These are phyloP conservation scores for Paedocypris micromegethes DNA, from an alignment of 2,797 vertebrate species.

Conservation along the genomic window DNA sequence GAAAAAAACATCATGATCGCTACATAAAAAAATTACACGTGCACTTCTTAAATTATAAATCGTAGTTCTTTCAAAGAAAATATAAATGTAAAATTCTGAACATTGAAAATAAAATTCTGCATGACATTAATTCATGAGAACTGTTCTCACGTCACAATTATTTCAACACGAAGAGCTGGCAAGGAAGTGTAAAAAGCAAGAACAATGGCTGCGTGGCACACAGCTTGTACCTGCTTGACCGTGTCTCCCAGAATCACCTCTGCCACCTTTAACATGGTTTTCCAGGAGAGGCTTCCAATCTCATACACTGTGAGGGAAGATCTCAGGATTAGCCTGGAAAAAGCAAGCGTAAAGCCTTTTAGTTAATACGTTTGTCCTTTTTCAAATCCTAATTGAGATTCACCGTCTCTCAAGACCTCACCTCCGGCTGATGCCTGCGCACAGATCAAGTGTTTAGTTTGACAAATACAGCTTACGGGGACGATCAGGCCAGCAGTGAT, in stretches of 20 bases:
- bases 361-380: slow-evolving; percentile 71
- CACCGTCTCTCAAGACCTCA: slow-evolving; percentile 63
- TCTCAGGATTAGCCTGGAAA: slow-evolving; percentile 61
- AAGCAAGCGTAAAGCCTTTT: slow-evolving; percentile 64
- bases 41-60: too few species aligned
- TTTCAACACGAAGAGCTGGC: not conserved
- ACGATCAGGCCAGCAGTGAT: slow-evolving; percentile 57
- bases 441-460: slow-evolving; percentile 80
- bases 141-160: too few species aligned
- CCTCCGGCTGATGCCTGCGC: slow-evolving; percentile 67
- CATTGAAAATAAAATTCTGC: too few species aligned
- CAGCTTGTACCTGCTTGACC: not conserved
- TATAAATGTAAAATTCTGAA: too few species aligned
- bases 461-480: slow-evolving; percentile 73
- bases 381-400: slow-evolving; percentile 70
- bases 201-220: not conserved
- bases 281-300: slow-evolving; percentile 13
- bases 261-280: slow-evolving; percentile 24
- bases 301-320: slow-evolving; percentile 55
- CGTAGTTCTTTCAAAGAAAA: too few species aligned
- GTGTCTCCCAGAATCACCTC: slow-evolving; percentile 14
- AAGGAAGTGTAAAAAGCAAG: not conserved
- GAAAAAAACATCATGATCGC: not conserved
- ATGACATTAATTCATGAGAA: too few species aligned
- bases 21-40: too few species aligned